Evolutionary conservation across 2,797 vertebrate genomes (phyloP), one percentile per base, ranked within the genome.

Genomic region (Danio jaintianensis): DNA sequence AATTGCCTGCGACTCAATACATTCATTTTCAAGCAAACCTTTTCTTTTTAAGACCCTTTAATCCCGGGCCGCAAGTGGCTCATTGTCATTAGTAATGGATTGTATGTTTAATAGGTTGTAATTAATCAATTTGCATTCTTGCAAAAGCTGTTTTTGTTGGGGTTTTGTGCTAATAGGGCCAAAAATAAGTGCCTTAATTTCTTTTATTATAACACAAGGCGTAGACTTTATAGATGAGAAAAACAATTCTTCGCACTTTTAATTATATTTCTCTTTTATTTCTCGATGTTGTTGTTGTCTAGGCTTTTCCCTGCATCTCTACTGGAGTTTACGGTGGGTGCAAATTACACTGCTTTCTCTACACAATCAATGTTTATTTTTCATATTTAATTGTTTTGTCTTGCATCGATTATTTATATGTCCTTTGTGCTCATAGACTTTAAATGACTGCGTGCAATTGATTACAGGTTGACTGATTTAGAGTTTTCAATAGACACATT

Each of bases 221-320:
- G 29, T 29, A 29, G 29, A 29, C 29, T 29, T 29, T 29, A 29
- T 29, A 20, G 42, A 47, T 58, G 56, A 68, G 45, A 48, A 48
- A n/a, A 69, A 40, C 29, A 12, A 52, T 18, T 7, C 9, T 62
- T 42, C 61, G 40, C 38, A 42, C 16, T 63, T 63, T 50, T 62
- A 62, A 50, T 20, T 62, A 20, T 29, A 64, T 68, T 89, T 79
- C 71, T 18, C 61, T 73, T 86, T 5, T 86, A 64, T 86, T 36
- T 87, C 67, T 6, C 79, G 42, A 66, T 72, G 16, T 62, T 86
- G 78, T 87, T 67, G 20, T 79, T 88, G 78, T 83, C 61, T 89
- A 94, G 94, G 94, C 93, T 63, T 94, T 95, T 78, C 93, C 93
- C 40, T 94, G 94, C 85, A 95, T 95, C 89, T 94, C 94, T 82